These are phyloP conservation scores for Cylas formicarius DNA, from an alignment of 1,140 invertebrate species.

Conservation along the genomic window DNA sequence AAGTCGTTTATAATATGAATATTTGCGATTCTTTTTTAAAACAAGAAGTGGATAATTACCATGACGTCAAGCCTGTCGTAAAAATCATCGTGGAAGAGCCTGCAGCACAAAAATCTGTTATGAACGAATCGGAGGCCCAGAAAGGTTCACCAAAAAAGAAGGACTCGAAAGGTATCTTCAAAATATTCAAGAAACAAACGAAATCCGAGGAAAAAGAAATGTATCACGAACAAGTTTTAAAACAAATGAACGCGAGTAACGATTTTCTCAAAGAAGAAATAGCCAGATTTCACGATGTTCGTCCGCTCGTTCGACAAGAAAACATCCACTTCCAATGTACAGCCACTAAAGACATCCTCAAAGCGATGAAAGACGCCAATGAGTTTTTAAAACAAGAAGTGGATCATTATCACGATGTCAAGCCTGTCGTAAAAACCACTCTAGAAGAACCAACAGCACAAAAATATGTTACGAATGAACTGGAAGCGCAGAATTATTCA, in stretches of 20 bases:
- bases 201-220: too few relatives aligned
- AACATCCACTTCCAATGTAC: neutral
- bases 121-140: too few relatives aligned
- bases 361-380: slow-evolving; percentile 4
- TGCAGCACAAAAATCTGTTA: neutral
- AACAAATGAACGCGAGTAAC: slow-evolving; percentile 11
- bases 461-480: neutral
- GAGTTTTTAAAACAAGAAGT: slow-evolving; percentile 14
- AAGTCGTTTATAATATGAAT: slow-evolving; percentile 17
- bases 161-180: too few relatives aligned
- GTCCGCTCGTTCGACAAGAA: slow-evolving; percentile 11
- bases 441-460: slow-evolving; percentile 5
- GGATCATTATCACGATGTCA: slow-evolving; percentile 15
- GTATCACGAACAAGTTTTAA: slow-evolving; percentile 10
- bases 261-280: slow-evolving; percentile 25
- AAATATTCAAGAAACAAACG: too few relatives aligned
- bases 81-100: slow-evolving; percentile 1
- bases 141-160: too few relatives aligned
- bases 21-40: slow-evolving; percentile 15
- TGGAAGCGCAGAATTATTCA: too few relatives aligned
- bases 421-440: neutral
- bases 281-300: slow-evolving; percentile 24
- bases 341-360: neutral
- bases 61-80: slow-evolving; percentile 17
- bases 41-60: slow-evolving; percentile 19